These are phyloP conservation scores for Paedocypris micromegethes DNA, from an alignment of 2,797 vertebrate genomes.

Conservation along the genomic window DNA sequence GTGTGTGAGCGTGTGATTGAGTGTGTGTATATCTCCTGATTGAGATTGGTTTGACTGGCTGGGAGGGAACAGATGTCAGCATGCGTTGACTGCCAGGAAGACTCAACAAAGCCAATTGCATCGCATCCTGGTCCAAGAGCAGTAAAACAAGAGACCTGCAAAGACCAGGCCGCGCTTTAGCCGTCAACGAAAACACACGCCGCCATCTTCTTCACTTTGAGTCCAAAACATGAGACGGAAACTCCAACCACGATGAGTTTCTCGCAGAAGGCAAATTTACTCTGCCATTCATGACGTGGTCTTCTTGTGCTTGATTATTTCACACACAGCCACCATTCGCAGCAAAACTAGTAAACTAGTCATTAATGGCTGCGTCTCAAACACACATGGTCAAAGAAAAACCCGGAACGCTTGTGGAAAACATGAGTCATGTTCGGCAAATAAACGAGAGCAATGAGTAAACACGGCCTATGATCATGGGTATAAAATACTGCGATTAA, in stretches of 20 bases:
- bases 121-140: conserved; percentile 84
- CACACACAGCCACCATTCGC: conserved; percentile 44
- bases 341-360: conserved; percentile 40
- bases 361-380: conserved; percentile 44
- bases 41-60: conserved; percentile 91
- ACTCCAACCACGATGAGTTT: no score
- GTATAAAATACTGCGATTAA: neutral
- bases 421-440: conserved; percentile 61
- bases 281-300: conserved; percentile 48
- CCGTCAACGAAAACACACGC: conserved; percentile 64
- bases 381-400: conserved; percentile 58
- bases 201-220: neutral
- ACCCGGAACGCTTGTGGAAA: conserved; percentile 54
- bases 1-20: conserved; percentile 48
- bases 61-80: conserved; percentile 95
- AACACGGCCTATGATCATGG: conserved; percentile 10
- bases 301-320: conserved; percentile 50
- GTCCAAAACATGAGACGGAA: no score
- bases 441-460: conserved; percentile 56
- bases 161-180: conserved; percentile 73
- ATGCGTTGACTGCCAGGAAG: conserved; percentile 84
- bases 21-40: conserved; percentile 76
- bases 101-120: conserved; percentile 88
- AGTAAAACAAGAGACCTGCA: conserved; percentile 66
- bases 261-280: no score